Evolutionary conservation across 2,797 vertebrate species (phyloP), one percentile per base, ranked within the genome.

Genomic region (Sternotherus odoratus): DNA sequence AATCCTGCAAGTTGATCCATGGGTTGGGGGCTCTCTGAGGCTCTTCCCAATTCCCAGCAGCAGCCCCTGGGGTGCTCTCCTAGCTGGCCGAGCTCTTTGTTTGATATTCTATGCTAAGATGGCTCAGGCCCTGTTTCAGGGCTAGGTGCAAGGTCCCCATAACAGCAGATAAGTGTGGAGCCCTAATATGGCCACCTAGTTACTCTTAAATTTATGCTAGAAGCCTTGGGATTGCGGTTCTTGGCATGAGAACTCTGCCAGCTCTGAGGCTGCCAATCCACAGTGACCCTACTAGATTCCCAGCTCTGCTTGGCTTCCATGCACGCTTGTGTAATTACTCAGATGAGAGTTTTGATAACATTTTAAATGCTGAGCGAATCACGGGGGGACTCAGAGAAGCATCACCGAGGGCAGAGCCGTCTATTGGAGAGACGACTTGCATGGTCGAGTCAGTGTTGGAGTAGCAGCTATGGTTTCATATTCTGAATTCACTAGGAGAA

Each of bases 201-300:
- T 46, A 30, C 72, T 75, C 15, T 26, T 30, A 13, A 28, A 48
- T 5, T 39, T 5, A 75, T 8, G 1, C 53, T 4, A 2, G 1
- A 75, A 50, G 36, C 46, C 0, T 0, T 5, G 75, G 1, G 26
- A 7, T 1, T 28, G 23, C 10, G 2, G 81, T 23, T 3, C 33
- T 13, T 16, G 88, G 78, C 15, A 75, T 24, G 19, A 5, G 15
- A 13, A 17, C 1, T 3, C 26, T n/a, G 4, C 77, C 2, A 0
- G 43, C 36, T 30, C 11, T 0, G 78, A 6, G 63, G 11, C 56
- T 43, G 48, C 56, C 0, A 5, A 15, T 21, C 1, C 11, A 24
- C 24, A 0, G 0, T 0, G 53, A 1, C 30, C 79, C 39, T 46
- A 1, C 56, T 2, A 4, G 17, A 28, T 17, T 28, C 30, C 24